A percentile compares a stretch with the other conserved stretches of the same genome.
These are phyloP conservation scores for Drosophila funebris DNA, from an alignment of 1,140 invertebrate species.

Conservation along the genomic window DNA sequence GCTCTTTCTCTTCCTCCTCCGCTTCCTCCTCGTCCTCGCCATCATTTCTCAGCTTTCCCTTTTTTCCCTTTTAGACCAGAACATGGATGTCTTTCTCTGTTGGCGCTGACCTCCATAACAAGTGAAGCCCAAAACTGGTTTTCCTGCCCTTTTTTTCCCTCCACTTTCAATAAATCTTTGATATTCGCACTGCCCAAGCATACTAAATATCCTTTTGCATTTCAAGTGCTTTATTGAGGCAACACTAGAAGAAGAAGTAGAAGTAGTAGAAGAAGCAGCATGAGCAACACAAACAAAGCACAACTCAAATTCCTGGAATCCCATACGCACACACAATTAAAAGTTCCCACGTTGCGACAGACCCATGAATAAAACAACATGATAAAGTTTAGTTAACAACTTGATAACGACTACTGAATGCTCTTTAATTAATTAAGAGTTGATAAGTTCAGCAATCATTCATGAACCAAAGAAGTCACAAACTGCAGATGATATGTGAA, in stretches of 20 bases:
- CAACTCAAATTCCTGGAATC: constrained; percentile 59
- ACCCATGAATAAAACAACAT: constrained; percentile 71
- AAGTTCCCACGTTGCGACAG: constrained; percentile 69
- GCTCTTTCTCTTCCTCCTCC: no score
- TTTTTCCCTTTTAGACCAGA: neutral
- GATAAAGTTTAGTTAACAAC: neutral
- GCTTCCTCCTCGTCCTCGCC: no score
- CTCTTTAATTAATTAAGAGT: neutral
- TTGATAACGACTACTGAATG: neutral
- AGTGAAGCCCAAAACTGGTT: constrained; percentile 61
- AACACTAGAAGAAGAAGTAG: neutral
- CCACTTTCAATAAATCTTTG: constrained; percentile 65
- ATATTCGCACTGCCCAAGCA: constrained; percentile 71
- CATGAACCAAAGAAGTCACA: neutral
- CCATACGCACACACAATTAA: constrained; percentile 66
- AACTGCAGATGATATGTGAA: no score
- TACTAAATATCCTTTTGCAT: constrained; percentile 75
- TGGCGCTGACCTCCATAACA: constrained; percentile 34
- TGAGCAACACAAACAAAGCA: constrained; percentile 10
- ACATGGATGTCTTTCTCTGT: neutral
- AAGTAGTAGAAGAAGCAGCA: constrained; percentile 7
- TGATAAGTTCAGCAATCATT: no score
- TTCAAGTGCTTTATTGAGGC: constrained; percentile 50
- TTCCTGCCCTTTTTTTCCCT: constrained; percentile 10
- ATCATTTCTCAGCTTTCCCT: neutral